A percentile compares a stretch with the other conserved stretches of the same genome.
Evolutionary conservation across 2,797 vertebrate genomes (phyloP).

Genomic region (Myotis daubentonii): DNA sequence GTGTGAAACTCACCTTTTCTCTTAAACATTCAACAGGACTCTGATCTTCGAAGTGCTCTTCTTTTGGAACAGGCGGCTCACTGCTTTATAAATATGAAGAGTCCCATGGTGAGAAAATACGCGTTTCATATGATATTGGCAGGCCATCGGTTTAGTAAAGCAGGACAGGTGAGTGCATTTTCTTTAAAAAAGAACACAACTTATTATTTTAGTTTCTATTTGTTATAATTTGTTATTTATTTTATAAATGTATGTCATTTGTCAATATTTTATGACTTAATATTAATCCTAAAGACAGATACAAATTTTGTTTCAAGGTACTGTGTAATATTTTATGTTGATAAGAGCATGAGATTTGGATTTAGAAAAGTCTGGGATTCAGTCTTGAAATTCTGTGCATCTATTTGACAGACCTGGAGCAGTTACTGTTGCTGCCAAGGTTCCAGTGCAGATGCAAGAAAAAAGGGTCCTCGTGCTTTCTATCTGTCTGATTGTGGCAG

Average conservation of each 20-base stretch:
- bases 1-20: conserved; percentile 52
- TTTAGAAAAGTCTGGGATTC: conserved; percentile 14
- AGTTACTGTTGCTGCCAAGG: too few species aligned
- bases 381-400: background rate
- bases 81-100: conserved; percentile 98
- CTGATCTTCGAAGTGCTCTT: conserved; percentile 96
- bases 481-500: too few species aligned
- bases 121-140: conserved; percentile 99
- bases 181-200: conserved; percentile 33
- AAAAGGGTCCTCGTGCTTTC: too few species aligned
- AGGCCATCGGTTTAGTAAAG: conserved; percentile 98
- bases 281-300: conserved; percentile 43
- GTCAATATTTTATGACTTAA: conserved; percentile 14
- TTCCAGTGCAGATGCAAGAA: too few species aligned
- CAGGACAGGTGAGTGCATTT: conserved; percentile 92
- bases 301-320: conserved; percentile 18
- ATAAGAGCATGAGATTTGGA: conserved; percentile 5
- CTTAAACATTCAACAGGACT: conserved; percentile 89
- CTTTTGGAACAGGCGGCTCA: conserved; percentile 97
- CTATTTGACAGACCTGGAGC: too few species aligned
- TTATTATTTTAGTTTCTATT: background rate
- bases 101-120: conserved; percentile 98
- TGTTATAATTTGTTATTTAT: background rate
- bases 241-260: background rate
- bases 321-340: background rate